Conservation (phyloP, 2,888 invertebrate genomes). For the Papilio gigon region DNA sequence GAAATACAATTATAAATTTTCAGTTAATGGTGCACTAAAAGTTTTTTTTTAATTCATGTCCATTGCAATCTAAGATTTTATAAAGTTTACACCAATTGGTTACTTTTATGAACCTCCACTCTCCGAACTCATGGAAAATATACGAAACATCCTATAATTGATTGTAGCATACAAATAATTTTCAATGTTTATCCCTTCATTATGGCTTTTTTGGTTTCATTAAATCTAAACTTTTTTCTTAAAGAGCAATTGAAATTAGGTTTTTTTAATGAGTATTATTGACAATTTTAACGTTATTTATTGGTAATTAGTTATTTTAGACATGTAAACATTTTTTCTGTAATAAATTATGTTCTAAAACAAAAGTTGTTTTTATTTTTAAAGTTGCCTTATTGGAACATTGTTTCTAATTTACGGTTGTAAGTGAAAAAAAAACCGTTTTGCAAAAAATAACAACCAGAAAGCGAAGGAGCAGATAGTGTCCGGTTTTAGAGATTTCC, state of each 20-base stretch:
- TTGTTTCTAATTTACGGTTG: background rate
- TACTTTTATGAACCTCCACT: too few relatives aligned
- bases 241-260: slow-evolving; percentile 46
- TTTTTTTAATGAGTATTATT: slow-evolving; percentile 52
- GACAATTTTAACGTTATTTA: slow-evolving; percentile 68
- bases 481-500: too few relatives aligned
- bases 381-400: background rate
- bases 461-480: too few relatives aligned
- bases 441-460: too few relatives aligned
- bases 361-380: slow-evolving; percentile 28
- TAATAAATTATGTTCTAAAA: slow-evolving; percentile 75
- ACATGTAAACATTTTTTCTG: slow-evolving; percentile 68
- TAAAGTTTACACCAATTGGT: too few relatives aligned
- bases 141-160: background rate
- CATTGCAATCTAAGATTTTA: too few relatives aligned
- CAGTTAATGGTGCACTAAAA: too few relatives aligned
- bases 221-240: slow-evolving; percentile 6
- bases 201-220: slow-evolving; percentile 18
- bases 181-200: slow-evolving; percentile 39
- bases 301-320: slow-evolving; percentile 76
- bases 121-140: background rate
- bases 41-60: too few relatives aligned
- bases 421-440: too few relatives aligned
- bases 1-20: too few relatives aligned
- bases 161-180: background rate